Percentiles rank a stretch among this genome's conserved stretches.
Evolutionary conservation across 2,113 vertebrate genomes (phyloP).

Genomic region (Panthera uncia): DNA sequence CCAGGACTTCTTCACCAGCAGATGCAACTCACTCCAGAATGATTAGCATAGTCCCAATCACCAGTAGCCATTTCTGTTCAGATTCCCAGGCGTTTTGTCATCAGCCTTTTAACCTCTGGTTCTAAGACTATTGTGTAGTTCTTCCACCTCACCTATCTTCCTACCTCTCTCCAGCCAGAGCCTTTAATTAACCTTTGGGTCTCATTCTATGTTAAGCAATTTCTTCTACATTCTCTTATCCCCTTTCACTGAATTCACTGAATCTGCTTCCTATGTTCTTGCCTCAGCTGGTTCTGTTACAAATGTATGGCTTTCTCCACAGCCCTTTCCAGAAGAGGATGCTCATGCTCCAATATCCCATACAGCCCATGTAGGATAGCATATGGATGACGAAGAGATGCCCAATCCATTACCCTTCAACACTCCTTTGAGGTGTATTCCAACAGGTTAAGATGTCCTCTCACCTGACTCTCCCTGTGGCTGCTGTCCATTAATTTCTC

Average conservation of each 20-base stretch:
- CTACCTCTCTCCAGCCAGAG: neutral
- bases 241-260: neutral
- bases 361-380: neutral
- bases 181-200: neutral
- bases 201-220: neutral
- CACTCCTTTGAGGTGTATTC: neutral
- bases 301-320: neutral
- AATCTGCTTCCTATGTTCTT: neutral
- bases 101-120: neutral
- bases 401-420: too few relatives aligned
- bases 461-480: neutral
- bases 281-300: neutral
- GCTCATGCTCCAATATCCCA: neutral
- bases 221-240: neutral
- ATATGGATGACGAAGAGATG: neutral
- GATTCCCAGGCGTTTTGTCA: neutral
- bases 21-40: neutral
- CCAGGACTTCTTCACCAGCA: neutral
- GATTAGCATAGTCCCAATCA: neutral
- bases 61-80: neutral
- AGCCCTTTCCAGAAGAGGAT: conserved; percentile 12
- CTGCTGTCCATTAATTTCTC: neutral
- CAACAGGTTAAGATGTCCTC: neutral
- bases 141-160: neutral
- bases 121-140: neutral